Percentiles rank a stretch among this genome's conserved stretches.
Conservation (phyloP, 2,888 invertebrate genomes). For the Scrobipalpa costella region DNA sequence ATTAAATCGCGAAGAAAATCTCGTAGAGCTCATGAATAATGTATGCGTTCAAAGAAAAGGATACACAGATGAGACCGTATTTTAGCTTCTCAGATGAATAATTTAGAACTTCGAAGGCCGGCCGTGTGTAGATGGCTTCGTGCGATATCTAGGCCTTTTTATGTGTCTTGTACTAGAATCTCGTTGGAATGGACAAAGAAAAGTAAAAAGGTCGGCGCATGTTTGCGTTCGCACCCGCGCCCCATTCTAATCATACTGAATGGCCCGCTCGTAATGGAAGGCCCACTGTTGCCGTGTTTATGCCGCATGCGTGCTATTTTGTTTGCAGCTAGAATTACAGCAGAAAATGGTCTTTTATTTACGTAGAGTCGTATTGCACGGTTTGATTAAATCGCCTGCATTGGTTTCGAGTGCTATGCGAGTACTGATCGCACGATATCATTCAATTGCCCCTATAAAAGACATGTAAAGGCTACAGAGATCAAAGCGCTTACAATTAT, state of each 20-base stretch:
- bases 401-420: slow-evolving; percentile 16
- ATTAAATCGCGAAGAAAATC: slow-evolving; percentile 61
- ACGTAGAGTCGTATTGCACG: slow-evolving; percentile 16
- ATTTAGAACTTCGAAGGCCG: slow-evolving; percentile 52
- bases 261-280: slow-evolving; percentile 12
- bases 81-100: slow-evolving; percentile 66
- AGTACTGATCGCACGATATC: slow-evolving; percentile 5
- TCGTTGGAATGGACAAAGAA: slow-evolving; percentile 28
- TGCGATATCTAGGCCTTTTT: slow-evolving; percentile 30
- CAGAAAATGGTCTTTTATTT: slow-evolving; percentile 14
- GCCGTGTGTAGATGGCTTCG: slow-evolving; percentile 36
- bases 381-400: slow-evolving; percentile 16
- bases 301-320: slow-evolving; percentile 18
- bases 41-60: slow-evolving; percentile 61
- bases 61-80: slow-evolving; percentile 65
- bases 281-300: slow-evolving; percentile 8
- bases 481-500: slow-evolving; percentile 16
- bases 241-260: slow-evolving; percentile 19
- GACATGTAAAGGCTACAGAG: not conserved
- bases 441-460: slow-evolving; percentile 13
- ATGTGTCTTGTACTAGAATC: slow-evolving; percentile 25
- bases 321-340: slow-evolving; percentile 15
- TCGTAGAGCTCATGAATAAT: slow-evolving; percentile 62
- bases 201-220: slow-evolving; percentile 25
- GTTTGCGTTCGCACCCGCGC: slow-evolving; percentile 18